Evolutionary conservation across 2,888 invertebrate species (phyloP).

Genomic region (Leptinotarsa tumamoca): DNA sequence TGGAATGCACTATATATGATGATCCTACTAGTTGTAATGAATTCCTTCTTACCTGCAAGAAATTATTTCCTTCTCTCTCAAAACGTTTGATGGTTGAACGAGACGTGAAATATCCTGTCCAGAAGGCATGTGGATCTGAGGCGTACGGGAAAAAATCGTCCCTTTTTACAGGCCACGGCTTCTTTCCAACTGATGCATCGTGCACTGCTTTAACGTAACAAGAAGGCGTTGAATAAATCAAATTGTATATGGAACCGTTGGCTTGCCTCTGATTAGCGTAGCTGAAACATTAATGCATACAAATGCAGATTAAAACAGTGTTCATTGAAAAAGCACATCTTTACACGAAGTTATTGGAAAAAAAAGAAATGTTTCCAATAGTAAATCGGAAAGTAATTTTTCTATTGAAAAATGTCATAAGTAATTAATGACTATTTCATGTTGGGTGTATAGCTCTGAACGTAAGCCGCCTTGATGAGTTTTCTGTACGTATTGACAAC

Average conservation of each 20-base stretch:
- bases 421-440: too few species aligned
- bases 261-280: conserved; percentile 70
- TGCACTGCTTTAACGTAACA: conserved; percentile 86
- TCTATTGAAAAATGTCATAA: too few species aligned
- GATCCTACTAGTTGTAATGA: not conserved
- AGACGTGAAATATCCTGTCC: conserved; percentile 94
- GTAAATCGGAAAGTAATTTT: too few species aligned
- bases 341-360: too few species aligned
- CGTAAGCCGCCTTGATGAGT: too few species aligned
- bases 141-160: conserved; percentile 96
- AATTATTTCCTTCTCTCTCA: conserved; percentile 81
- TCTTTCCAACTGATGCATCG: conserved; percentile 73
- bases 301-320: not conserved
- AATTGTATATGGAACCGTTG: conserved; percentile 76
- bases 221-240: conserved; percentile 88
- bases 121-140: conserved; percentile 85
- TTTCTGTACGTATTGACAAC: too few species aligned
- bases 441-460: too few species aligned
- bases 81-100: conserved; percentile 84
- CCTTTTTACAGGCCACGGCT: conserved; percentile 77
- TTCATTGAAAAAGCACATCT: not conserved
- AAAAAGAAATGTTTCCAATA: too few species aligned
- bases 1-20: too few species aligned
- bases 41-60: conserved; percentile 73
- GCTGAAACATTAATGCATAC: conserved; percentile 37